Evolutionary conservation across 2,888 invertebrate genomes (phyloP), one percentile per base, ranked within the genome.

Genomic region (Koerneria pararmatus): DNA sequence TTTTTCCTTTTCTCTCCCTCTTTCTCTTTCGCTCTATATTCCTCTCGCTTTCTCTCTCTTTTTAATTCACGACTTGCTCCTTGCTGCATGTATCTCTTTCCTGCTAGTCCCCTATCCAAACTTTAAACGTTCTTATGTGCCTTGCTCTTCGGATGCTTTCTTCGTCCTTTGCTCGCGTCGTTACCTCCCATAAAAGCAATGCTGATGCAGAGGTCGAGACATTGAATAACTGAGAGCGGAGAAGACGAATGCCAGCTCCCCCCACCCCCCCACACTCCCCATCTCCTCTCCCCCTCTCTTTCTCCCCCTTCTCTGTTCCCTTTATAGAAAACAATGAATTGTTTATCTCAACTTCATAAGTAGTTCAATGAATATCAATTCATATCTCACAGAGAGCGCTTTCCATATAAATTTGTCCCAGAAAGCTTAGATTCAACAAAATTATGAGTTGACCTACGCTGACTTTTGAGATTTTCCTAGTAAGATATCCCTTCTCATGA

Each of bases 281-380:
- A 11, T 51, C 51, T 51, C 8, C 51, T 51, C n/a, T 51, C n/a
- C n/a, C n/a, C 24, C 51, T 51, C 27, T 46, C 59, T 6, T 27
- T 29, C 59, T 59, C 59, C 48, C 59, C 24, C 59, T 58, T n/a
- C 31, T 37, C 41, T 37, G 27, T 27, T 58, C 58, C 24, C 46
- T n/a, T 15, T 46, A 46, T 46, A 46, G 5, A 35, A 19, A 37
- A 29, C n/a, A 24, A 27, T 32, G 29, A n/a, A 58, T 58, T 34
- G 37, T 31, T 31, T 37, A 58, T 37, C 8, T 27, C 5, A 41
- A 24, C 24, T 37, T 24, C 19, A 29, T 41, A 58, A 58, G 41
- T 35, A 58, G 27, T 27, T 37, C 46, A 46, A 46, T 11, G 46
- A n/a, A 46, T 11, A n/a, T 15, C 15, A n/a, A 46, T 11, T 46